Conservation (phyloP, 30 jellyfish, hydroid and myxozoan genomes). For the Sanderia malayensis region DNA sequence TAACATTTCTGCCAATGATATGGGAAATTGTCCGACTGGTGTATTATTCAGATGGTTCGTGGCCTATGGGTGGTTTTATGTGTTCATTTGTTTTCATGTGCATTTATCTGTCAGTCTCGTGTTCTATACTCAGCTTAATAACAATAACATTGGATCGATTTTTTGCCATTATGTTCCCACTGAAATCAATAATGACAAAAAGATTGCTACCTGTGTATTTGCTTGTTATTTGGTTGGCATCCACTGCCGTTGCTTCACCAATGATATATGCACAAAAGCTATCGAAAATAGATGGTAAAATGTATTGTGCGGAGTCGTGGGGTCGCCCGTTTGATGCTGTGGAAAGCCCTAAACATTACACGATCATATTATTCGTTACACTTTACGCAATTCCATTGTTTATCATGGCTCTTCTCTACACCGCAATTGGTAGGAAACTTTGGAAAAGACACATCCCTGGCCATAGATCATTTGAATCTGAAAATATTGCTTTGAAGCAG, state of each 20-base stretch:
- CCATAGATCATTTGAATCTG: background rate
- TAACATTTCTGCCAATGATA: conserved; percentile 66
- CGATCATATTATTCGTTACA: conserved; percentile 47
- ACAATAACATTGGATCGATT: conserved; percentile 70
- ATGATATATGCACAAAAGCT: conserved; percentile 62
- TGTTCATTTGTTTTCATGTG: conserved; percentile 51
- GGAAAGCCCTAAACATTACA: conserved; percentile 64
- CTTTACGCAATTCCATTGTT: conserved; percentile 62
- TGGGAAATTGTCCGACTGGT: conserved; percentile 57
- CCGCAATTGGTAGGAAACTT: conserved; percentile 44
- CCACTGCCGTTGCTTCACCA: conserved; percentile 68
- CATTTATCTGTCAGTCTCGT: conserved; percentile 70
- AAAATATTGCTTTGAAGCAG: conserved; percentile 8
- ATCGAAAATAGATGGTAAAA: conserved; percentile 15
- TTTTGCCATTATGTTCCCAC: conserved; percentile 58
- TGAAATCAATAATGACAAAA: conserved; percentile 19
- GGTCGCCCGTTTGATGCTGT: conserved; percentile 48
- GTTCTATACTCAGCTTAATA: conserved; percentile 56
- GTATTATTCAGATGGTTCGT: conserved; percentile 29
- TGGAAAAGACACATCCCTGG: conserved; percentile 43
- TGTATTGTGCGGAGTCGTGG: conserved; percentile 71
- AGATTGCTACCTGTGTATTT: conserved; percentile 8
- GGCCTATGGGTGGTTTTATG: conserved; percentile 76
- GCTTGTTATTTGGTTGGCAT: conserved; percentile 53
- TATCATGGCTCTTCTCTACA: conserved; percentile 54